Evolutionary conservation across 2,113 vertebrate genomes (phyloP), one percentile per base, ranked within the genome.

Genomic region (Excalfactoria chinensis): DNA sequence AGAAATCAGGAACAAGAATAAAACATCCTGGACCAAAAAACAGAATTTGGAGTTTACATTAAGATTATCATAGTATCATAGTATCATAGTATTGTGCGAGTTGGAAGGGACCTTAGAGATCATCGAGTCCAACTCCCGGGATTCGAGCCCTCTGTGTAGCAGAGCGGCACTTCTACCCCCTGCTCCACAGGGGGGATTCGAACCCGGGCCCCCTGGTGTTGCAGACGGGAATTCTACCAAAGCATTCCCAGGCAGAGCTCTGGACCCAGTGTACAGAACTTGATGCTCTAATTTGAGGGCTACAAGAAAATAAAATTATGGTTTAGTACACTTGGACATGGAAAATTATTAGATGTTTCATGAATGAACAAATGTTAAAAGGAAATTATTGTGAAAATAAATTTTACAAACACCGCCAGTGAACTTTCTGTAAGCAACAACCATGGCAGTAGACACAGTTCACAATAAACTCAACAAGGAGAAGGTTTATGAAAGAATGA

Each of bases 231-330:
- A n/a, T n/a, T n/a, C n/a, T n/a, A n/a, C 48, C 43, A 78, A 87
- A 75, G n/a, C 40, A 25, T 82, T 70, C 67, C 56, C 68, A 70
- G 80, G 73, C 75, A 75, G 26, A 68, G 67, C 73, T 69, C 89
- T 34, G 68, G 80, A 59, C 75, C 76, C 75, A 86, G 79, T 41
- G 6, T 11, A 81, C 84, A 93, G 90, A 88, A 89, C 70, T 30
- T 15, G 93, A 59, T 80, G 91, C 93, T 95, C 84, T 80, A 85
- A 85, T 84, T 79, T 15, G 82, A 93, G 89, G 69, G 86, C 7
- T 30, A 37, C 82, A 82, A 53, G 60, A 56, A 34, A 28, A 1
- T 66, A 90, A 56, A 79, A 35, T 16, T 75, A 66, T 28, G 67
- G 30, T 34, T 44, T 66, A 66, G 59, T 67, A 79, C n/a, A 16